These are phyloP conservation scores for Xanthorhoe spadicearia DNA, from an alignment of 2,888 invertebrate species.

Conservation along the genomic window DNA sequence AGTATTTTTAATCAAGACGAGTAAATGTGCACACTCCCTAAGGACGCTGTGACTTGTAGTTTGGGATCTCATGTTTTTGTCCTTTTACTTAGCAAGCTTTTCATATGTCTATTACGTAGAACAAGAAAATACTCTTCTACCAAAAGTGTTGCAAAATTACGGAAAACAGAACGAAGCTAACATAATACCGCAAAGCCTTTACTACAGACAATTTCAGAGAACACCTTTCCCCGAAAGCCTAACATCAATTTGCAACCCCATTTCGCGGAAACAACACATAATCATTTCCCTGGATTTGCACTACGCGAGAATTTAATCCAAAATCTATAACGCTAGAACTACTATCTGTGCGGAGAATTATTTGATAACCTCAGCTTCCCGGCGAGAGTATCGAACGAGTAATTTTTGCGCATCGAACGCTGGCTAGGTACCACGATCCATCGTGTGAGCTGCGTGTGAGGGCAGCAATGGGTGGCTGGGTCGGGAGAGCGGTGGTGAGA, in stretches of 20 bases:
- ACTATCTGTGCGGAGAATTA: constrained; percentile 72
- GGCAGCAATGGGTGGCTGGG: constrained; percentile 47
- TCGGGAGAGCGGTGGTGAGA: constrained; percentile 49
- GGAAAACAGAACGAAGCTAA: constrained; percentile 1
- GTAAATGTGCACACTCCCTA: constrained; percentile 32
- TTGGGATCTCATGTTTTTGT: constrained; percentile 37
- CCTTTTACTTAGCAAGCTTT: constrained; percentile 26
- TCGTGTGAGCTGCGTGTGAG: neutral
- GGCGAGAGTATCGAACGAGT: constrained; percentile 45
- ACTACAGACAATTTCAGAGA: constrained; percentile 15
- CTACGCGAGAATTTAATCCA: constrained; percentile 69
- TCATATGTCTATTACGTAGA: constrained; percentile 27
- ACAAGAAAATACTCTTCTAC: constrained; percentile 14
- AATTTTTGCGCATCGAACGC: constrained; percentile 47
- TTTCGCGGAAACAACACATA: constrained; percentile 38
- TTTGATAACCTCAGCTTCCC: constrained; percentile 64
- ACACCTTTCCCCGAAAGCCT: constrained; percentile 27
- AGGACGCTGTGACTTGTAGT: constrained; percentile 42
- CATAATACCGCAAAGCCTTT: constrained; percentile 13
- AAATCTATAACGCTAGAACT: constrained; percentile 78
- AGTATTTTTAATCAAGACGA: neutral
- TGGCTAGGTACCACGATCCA: neutral
- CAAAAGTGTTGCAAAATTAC: constrained; percentile 19
- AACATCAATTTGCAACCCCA: constrained; percentile 33
- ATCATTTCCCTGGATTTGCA: constrained; percentile 61